Conservation (phyloP, 2,113 vertebrate species). For the Tragelaphus strepsiceros region DNA sequence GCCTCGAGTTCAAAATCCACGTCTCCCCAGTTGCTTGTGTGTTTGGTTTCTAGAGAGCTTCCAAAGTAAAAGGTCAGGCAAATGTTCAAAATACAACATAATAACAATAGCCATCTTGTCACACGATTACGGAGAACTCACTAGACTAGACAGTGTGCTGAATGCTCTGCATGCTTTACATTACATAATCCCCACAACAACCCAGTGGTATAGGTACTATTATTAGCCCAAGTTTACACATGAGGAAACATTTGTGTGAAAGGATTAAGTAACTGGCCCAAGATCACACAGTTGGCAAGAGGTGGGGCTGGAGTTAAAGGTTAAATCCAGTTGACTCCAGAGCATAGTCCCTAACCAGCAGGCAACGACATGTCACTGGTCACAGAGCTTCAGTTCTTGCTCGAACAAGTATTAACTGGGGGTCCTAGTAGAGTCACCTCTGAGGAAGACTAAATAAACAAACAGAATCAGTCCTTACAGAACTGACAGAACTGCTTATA, state of each 20-base stretch:
- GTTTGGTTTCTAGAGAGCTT: background rate
- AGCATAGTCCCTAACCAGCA: background rate
- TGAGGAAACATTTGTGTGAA: background rate
- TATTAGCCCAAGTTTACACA: slow-evolving; percentile 7
- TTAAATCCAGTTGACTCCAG: background rate
- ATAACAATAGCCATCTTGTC: background rate
- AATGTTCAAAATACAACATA: slow-evolving; percentile 44
- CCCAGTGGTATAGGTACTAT: background rate
- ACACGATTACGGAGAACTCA: background rate
- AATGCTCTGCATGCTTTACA: background rate
- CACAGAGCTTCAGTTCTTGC: background rate
- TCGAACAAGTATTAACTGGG: background rate
- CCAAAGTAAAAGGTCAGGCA: slow-evolving; percentile 11
- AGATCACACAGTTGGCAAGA: background rate
- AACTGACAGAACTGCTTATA: background rate
- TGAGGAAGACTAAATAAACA: background rate
- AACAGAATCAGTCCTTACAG: background rate
- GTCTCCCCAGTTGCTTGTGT: background rate
- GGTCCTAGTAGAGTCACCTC: background rate
- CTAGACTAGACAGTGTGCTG: background rate
- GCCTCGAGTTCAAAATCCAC: background rate
- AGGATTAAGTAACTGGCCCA: slow-evolving; percentile 22
- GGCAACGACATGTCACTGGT: background rate
- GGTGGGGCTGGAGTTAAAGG: background rate
- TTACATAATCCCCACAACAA: background rate